These are phyloP conservation scores for Euthynnus affinis DNA, from an alignment of 2,797 vertebrate species.

Conservation along the genomic window DNA sequence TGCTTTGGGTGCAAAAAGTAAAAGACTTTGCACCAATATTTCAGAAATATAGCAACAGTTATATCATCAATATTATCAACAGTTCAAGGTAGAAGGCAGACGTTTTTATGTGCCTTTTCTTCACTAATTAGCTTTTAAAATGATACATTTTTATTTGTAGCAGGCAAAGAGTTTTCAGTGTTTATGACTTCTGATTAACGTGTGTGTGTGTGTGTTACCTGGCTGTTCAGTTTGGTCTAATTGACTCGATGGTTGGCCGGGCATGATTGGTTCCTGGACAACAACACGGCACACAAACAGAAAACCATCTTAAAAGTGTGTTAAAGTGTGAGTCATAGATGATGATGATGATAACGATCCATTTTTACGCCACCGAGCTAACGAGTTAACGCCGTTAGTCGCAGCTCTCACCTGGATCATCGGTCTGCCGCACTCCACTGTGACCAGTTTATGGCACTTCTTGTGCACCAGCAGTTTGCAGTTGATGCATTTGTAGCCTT, in stretches of 20 bases:
- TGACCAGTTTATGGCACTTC: constrained; percentile 98
- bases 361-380: not conserved
- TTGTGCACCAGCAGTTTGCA: constrained; percentile 99
- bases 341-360: not conserved
- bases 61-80: not conserved
- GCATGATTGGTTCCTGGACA: constrained; percentile 82
- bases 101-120: not conserved
- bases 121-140: not conserved
- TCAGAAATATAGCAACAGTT: not conserved
- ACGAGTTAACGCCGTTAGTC: not conserved
- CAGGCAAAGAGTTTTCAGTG: not conserved
- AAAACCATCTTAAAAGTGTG: not conserved
- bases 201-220: constrained; percentile 71
- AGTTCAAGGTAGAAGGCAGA: no score
- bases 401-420: constrained; percentile 80
- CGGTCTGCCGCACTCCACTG: constrained; percentile 91
- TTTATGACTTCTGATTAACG: not conserved
- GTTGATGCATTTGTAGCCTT: constrained; percentile 99
- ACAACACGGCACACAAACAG: constrained; percentile 28
- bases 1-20: not conserved
- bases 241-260: constrained; percentile 67
- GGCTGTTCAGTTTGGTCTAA: constrained; percentile 79
- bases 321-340: not conserved
- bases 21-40: not conserved
- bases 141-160: not conserved